phyloP scores from a whole-genome alignment of 2,888 invertebrate species.

The Andrena hattorfiana region DNA sequence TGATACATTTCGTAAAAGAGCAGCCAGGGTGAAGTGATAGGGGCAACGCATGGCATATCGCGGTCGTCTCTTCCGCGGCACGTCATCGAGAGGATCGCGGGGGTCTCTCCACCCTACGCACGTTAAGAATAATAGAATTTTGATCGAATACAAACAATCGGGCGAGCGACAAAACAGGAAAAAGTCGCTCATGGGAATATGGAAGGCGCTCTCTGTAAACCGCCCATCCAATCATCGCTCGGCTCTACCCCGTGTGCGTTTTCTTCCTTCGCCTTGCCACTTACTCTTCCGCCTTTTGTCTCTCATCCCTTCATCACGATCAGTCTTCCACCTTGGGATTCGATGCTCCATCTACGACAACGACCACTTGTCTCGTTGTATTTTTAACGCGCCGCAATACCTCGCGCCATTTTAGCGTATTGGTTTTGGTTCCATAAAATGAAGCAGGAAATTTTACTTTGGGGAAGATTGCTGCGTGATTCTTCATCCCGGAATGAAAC shows the following conservation, averaged over 20 bases:
- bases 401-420: no score
- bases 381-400: conserved; percentile 16
- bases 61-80: conserved; percentile 43
- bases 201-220: conserved; percentile 68
- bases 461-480: no score
- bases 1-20: conserved; percentile 46
- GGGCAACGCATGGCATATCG: conserved; percentile 25
- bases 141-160: conserved; percentile 76
- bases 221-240: conserved; percentile 71
- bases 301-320: conserved; percentile 31
- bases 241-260: conserved; percentile 52
- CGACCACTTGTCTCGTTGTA: conserved; percentile 38
- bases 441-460: no score
- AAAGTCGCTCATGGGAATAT: conserved; percentile 73
- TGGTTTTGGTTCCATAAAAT: no score
- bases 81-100: conserved; percentile 55
- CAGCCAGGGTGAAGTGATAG: conserved; percentile 58
- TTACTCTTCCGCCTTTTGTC: conserved; percentile 37
- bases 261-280: conserved; percentile 27
- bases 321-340: conserved; percentile 48
- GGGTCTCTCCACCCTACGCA: conserved; percentile 61
- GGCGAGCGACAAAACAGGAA: conserved; percentile 67
- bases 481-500: no score
- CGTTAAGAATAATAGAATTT: conserved; percentile 76
- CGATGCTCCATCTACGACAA: conserved; percentile 33